Evolutionary conservation across 2,113 vertebrate species (phyloP).

Genomic region (Poecile atricapillus): DNA sequence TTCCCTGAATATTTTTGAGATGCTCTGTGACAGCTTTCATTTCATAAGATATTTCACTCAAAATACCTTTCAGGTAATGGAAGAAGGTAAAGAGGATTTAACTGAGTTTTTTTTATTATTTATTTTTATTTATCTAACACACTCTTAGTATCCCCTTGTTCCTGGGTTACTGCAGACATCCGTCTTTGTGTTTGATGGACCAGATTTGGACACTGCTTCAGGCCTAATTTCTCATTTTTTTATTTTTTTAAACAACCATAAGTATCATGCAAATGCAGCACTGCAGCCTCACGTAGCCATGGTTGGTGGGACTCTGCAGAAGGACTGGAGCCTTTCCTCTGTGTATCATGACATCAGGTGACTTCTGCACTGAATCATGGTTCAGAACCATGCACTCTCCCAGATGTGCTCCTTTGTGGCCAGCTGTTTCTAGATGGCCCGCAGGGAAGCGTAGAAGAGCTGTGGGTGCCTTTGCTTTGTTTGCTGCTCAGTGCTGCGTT

Average conservation of each 20-base stretch:
- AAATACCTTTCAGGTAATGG: neutral
- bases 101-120: neutral
- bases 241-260: neutral
- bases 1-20: neutral
- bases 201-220: neutral
- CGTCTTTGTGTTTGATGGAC: neutral
- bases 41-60: neutral
- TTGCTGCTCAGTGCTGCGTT: neutral
- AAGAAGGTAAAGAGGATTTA: neutral
- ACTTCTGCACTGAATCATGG: neutral
- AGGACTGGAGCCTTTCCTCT: neutral
- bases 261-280: neutral
- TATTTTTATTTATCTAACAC: neutral
- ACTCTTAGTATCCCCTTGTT: neutral
- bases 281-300: neutral
- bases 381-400: neutral
- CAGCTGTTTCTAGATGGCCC: neutral
- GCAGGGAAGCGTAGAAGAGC: neutral
- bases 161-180: neutral
- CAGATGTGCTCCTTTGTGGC: neutral
- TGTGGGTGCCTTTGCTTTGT: neutral
- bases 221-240: neutral
- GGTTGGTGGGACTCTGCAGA: neutral
- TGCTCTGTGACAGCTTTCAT: neutral
- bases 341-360: neutral